Conservation (phyloP, 2,797 vertebrate species). For the Hafferia zeledoni region DNA sequence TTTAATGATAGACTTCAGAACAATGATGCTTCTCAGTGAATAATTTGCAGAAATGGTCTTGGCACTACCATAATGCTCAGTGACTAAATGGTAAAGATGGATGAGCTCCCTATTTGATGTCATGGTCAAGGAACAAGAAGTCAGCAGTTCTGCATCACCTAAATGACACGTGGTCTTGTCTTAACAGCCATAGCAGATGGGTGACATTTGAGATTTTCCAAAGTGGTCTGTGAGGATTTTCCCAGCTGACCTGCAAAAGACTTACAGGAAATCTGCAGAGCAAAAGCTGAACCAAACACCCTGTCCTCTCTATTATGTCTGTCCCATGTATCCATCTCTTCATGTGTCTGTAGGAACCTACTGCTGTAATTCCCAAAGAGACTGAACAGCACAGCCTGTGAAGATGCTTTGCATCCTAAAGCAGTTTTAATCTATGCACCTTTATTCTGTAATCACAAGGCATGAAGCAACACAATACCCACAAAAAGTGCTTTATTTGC, state of each 20-base stretch:
- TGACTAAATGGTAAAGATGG: not conserved
- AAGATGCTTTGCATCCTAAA: not conserved
- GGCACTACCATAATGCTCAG: not conserved
- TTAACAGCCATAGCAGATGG: not conserved
- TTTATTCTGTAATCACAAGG: constrained; percentile 29
- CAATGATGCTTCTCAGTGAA: not conserved
- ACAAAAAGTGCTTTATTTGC: constrained; percentile 54
- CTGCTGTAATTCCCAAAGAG: not conserved
- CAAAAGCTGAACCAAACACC: not conserved
- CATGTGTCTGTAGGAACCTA: not conserved
- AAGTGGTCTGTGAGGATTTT: not conserved
- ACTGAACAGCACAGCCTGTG: not conserved
- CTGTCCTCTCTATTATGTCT: not conserved
- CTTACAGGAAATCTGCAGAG: not conserved
- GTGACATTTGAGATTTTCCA: not conserved
- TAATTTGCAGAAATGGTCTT: not conserved
- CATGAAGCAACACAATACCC: constrained; percentile 27
- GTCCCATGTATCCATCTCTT: not conserved
- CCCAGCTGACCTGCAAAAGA: not conserved
- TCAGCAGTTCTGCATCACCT: not conserved
- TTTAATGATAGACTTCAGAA: not conserved
- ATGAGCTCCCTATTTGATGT: not conserved
- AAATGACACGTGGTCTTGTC: not conserved
- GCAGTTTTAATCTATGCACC: not conserved
- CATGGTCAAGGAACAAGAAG: not conserved